A percentile compares a stretch with the other conserved stretches of the same genome.
Evolutionary conservation across 2,888 invertebrate species (phyloP).

Genomic region (Acronicta leporina): DNA sequence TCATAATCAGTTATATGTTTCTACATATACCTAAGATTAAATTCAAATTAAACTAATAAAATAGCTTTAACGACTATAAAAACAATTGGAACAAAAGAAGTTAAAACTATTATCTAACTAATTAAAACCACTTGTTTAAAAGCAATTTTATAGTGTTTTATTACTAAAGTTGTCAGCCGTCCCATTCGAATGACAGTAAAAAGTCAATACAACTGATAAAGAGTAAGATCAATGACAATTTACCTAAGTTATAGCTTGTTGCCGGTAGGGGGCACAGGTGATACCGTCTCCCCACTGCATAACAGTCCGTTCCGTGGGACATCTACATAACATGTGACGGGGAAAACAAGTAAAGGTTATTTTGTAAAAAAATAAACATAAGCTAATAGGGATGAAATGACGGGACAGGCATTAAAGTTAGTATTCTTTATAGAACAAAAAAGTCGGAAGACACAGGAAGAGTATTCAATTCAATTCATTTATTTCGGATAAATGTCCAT

Average conservation of each 20-base stretch:
- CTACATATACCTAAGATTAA: too few relatives aligned
- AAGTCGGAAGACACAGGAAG: background rate
- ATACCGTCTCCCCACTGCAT: background rate
- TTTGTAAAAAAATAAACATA: conserved; percentile 26
- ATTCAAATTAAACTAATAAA: conserved; percentile 1
- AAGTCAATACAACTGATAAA: conserved; percentile 28
- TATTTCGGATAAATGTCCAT: too few relatives aligned
- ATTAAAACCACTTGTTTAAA: conserved; percentile 23
- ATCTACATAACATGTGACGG: conserved; percentile 18
- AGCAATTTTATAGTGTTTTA: conserved; percentile 18
- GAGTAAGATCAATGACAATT: conserved; percentile 39
- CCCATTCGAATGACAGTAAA: conserved; percentile 44
- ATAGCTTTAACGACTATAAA: conserved; percentile 13
- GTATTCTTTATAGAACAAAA: background rate
- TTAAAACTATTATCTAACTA: conserved; percentile 4
- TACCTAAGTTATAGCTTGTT: conserved; percentile 30
- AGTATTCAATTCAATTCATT: too few relatives aligned
- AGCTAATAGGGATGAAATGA: background rate
- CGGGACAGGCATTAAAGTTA: background rate
- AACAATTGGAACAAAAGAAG: conserved; percentile 11
- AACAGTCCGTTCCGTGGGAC: background rate
- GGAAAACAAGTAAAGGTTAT: conserved; percentile 34
- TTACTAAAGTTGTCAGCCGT: conserved; percentile 13
- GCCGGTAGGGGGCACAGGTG: conserved; percentile 46
- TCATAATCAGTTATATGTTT: too few relatives aligned